Conservation (phyloP, 1,140 invertebrate genomes). For the Temnothorax curvispinosus region DNA sequence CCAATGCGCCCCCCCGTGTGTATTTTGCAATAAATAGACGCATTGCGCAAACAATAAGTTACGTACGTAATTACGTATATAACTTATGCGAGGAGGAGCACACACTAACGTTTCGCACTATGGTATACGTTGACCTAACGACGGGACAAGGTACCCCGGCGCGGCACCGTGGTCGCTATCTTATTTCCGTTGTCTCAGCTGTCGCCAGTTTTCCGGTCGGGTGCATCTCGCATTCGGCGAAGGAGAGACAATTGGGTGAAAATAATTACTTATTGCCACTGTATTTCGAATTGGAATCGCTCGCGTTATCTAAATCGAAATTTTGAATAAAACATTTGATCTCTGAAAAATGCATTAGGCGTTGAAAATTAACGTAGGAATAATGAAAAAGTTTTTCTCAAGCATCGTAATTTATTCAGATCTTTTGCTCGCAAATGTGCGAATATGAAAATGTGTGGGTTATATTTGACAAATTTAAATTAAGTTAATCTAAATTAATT, state of each 20-base stretch:
- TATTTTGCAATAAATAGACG: constrained; percentile 58
- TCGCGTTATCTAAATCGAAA: background rate
- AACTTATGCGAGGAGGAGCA: constrained; percentile 20
- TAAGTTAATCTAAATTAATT: constrained; percentile 20
- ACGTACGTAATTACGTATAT: constrained; percentile 46
- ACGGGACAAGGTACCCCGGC: constrained; percentile 10
- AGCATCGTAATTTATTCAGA: background rate
- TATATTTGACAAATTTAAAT: background rate
- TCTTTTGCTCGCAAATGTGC: background rate
- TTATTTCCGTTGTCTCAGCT: constrained; percentile 77
- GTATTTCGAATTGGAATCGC: constrained; percentile 19
- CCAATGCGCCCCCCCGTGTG: constrained; percentile 26
- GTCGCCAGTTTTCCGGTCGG: constrained; percentile 68
- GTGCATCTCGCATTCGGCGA: background rate
- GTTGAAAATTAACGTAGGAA: background rate
- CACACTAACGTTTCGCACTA: background rate
- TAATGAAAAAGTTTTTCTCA: background rate
- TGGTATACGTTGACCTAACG: constrained; percentile 41
- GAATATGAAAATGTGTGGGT: background rate
- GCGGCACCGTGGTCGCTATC: constrained; percentile 48
- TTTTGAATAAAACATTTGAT: constrained; percentile 9
- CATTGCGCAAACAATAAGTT: constrained; percentile 46
- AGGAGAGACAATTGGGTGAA: constrained; percentile 57
- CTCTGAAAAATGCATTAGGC: background rate
- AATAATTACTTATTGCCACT: constrained; percentile 60